A percentile compares a stretch with the other conserved stretches of the same genome.
Evolutionary conservation across 2,888 invertebrate genomes (phyloP).

Genomic region (Ecdyonurus torrentis): DNA sequence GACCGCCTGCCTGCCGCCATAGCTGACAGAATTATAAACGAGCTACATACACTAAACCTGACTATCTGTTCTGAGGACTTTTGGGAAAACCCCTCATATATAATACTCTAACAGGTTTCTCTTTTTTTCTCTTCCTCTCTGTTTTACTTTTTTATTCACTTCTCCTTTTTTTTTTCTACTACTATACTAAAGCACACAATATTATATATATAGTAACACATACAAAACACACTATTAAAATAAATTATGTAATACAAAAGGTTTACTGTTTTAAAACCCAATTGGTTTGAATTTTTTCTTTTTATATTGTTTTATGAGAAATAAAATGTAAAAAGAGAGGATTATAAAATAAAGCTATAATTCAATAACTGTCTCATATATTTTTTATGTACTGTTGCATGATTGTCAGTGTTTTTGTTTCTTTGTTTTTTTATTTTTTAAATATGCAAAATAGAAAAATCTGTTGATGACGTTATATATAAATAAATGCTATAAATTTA

Average conservation of each 20-base stretch:
- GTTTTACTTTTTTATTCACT: no score
- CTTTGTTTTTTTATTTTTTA: neutral
- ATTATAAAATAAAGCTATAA: neutral
- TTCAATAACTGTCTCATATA: neutral
- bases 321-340: neutral
- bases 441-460: neutral
- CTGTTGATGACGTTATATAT: conserved; percentile 1
- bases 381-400: no score
- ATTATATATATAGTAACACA: no score
- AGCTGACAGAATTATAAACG: neutral
- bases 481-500: neutral
- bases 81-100: no score
- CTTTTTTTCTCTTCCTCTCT: no score
- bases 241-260: neutral
- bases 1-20: neutral
- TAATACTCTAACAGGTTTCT: neutral
- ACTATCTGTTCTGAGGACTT: no score
- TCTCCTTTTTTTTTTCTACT: no score
- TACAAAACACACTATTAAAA: neutral
- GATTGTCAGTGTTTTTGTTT: neutral
- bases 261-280: neutral
- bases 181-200: no score
- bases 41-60: neutral
- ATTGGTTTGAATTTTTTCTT: neutral
- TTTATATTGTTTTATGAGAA: neutral